Evolutionary conservation across 2,888 invertebrate species (phyloP), one percentile per base, ranked within the genome.

Genomic region (Drosophila affinis): DNA sequence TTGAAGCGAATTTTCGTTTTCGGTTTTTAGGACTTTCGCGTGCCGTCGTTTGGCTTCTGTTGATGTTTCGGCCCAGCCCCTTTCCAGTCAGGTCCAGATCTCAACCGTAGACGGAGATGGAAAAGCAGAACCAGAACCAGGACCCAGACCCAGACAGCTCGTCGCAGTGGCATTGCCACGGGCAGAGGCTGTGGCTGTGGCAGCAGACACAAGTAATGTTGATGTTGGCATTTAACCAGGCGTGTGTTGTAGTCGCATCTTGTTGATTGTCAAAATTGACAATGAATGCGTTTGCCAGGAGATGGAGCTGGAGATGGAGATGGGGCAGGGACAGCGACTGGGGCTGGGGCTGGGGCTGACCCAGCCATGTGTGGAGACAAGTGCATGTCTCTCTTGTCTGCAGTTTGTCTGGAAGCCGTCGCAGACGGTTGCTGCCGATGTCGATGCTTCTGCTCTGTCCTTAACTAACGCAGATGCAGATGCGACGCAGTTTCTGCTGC

Each of bases 361-460:
- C 70, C 76, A 72, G 62, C 59, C 64, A 62, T 70, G 34, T 62
- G 57, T 57, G 27, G 59, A 79, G 88, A 88, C 89, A 90, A 90
- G 90, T 91, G 91, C 88, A 81, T 75, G 84, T 77, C n/a, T n/a
- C 89, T 89, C 84, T 86, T 89, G 91, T 90, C 90, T 91, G 89
- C 88, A 78, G 81, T 77, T 82, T 91, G 91, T 90, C 90, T 91
- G 91, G 89, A 87, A 83, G 80, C 78, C 81, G 34, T n/a, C 58
- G 76, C 73, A 77, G 76, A 71, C 82, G 75, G 81, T 72, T 70
- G 64, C 46, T 70, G 49, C 27, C 64, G 64, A n/a, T 67, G 69
- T 27, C 58, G 47, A 39, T 62, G 57, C 52, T 29, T 7, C 29
- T 63, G 87, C 89, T 7, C 29, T 63, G 87, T 85, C 89, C 87